phyloP scores from a whole-genome alignment of 2,113 vertebrate genomes.

The Anguilla japonica region DNA sequence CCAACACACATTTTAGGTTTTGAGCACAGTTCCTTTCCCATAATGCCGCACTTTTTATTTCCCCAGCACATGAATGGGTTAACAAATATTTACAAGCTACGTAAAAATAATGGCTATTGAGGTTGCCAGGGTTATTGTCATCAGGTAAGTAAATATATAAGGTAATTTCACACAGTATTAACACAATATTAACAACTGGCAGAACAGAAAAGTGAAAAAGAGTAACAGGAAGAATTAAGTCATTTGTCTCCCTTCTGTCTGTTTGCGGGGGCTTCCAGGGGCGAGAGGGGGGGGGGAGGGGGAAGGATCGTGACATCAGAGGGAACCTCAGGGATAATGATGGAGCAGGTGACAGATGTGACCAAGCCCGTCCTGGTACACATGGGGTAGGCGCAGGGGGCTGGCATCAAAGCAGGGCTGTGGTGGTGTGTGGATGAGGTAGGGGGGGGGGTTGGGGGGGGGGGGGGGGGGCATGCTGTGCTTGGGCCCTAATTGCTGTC shows the following conservation, averaged over 20 bases:
- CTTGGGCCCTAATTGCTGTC: neutral
- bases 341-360: slow-evolving; percentile 6
- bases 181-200: no score
- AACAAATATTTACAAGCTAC: neutral
- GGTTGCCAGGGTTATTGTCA: neutral
- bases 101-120: neutral
- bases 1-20: neutral
- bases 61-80: neutral
- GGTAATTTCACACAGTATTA: neutral
- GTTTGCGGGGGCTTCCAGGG: neutral
- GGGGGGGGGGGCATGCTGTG: neutral
- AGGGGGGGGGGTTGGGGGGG: neutral
- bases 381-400: neutral
- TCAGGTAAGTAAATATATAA: neutral
- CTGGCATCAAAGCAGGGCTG: neutral
- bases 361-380: neutral
- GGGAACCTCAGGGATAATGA: slow-evolving; percentile 1
- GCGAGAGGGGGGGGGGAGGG: no score
- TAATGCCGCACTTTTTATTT: neutral
- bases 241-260: neutral
- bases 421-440: no score
- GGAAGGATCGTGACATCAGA: neutral
- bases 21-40: neutral
- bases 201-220: neutral
- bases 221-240: neutral